Conservation (phyloP, 2,888 invertebrate genomes). For the Gari tellinella region DNA sequence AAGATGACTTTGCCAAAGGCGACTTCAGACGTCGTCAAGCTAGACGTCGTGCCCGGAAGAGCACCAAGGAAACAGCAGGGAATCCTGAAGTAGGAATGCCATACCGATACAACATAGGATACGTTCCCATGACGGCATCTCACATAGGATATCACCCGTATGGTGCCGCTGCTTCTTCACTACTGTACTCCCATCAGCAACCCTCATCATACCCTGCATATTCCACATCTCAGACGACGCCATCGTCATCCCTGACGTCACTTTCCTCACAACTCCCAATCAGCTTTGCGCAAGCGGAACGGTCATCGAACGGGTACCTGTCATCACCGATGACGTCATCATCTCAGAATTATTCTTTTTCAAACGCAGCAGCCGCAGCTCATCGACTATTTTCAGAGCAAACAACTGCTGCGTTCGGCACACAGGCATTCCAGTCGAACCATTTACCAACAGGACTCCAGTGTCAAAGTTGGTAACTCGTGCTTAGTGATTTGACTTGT, state of each 20-base stretch:
- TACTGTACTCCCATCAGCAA: slow-evolving; percentile 26
- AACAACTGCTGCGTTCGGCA: slow-evolving; percentile 11
- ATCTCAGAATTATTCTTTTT: slow-evolving; percentile 3
- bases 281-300: not conserved
- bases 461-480: slow-evolving; percentile 28
- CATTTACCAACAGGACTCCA: slow-evolving; percentile 35
- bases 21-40: slow-evolving; percentile 98
- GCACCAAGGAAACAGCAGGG: slow-evolving; percentile 36
- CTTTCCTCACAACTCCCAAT: not conserved
- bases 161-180: slow-evolving; percentile 10
- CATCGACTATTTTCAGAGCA: slow-evolving; percentile 41
- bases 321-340: not conserved
- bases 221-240: slow-evolving; percentile 2
- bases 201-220: slow-evolving; percentile 5
- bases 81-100: slow-evolving; percentile 1
- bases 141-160: slow-evolving; percentile 62
- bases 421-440: slow-evolving; percentile 39
- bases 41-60: slow-evolving; percentile 90
- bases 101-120: slow-evolving; percentile 59
- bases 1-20: slow-evolving; percentile 97
- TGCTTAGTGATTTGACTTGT: not conserved
- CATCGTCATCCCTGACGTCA: not conserved
- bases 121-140: slow-evolving; percentile 73
- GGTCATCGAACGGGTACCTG: not conserved
- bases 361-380: slow-evolving; percentile 17